These are phyloP conservation scores for Batillaria attramentaria DNA, from an alignment of 1,140 invertebrate species.

Conservation along the genomic window DNA sequence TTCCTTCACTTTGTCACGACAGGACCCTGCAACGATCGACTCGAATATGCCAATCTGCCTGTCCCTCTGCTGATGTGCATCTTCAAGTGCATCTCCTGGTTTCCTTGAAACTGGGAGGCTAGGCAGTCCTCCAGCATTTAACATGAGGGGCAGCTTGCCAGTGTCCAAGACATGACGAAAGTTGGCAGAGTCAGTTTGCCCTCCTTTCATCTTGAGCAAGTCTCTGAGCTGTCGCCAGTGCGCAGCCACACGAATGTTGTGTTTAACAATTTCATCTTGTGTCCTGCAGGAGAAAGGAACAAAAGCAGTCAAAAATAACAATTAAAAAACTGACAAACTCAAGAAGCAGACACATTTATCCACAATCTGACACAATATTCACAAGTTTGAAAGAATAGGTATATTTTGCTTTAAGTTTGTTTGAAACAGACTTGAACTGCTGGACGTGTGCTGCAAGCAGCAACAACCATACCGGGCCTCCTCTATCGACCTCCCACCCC, in stretches of 20 bases:
- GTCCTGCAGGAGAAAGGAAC: too few species aligned
- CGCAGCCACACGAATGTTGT: conserved; percentile 56
- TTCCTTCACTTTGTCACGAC: neutral
- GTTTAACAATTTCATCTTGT: conserved; percentile 50
- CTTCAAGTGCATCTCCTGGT: neutral
- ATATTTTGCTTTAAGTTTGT: too few species aligned
- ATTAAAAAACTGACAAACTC: neutral
- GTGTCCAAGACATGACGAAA: conserved; percentile 30
- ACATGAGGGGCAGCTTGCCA: conserved; percentile 43
- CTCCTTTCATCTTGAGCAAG: neutral
- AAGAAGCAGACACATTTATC: neutral
- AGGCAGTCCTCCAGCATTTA: conserved; percentile 42
- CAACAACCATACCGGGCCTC: too few species aligned
- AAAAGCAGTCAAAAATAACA: too few species aligned
- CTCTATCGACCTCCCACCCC: too few species aligned
- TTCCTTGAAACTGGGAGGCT: conserved; percentile 10
- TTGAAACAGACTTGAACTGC: too few species aligned
- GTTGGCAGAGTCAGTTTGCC: conserved; percentile 27
- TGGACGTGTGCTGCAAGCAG: too few species aligned
- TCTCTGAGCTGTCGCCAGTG: conserved; percentile 51
- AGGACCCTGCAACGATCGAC: conserved; percentile 22
- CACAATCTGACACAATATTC: conserved; percentile 3
- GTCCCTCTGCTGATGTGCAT: neutral
- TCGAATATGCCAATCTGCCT: conserved; percentile 28
- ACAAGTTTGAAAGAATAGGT: too few species aligned